Base-by-base conservation (phyloP, 2,797 vertebrate species). In the Syngnathus acus region DNA sequence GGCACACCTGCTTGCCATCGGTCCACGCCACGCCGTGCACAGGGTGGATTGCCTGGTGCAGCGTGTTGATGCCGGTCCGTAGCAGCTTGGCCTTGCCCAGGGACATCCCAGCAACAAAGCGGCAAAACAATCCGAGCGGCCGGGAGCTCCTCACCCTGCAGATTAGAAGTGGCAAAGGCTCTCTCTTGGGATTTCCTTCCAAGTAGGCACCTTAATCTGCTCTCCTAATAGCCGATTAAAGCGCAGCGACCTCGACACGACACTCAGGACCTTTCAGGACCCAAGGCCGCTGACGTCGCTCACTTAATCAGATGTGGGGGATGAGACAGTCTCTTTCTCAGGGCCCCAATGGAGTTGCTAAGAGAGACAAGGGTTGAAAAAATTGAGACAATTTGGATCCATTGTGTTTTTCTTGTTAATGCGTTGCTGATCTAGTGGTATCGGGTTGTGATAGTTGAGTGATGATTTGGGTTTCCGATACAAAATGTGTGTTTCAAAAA, bases 1-100 rank as follows among this genome's bases (percentile, higher is more conserved):
- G 85, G 67, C 93, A 91, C 59, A 99, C 94, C 77, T 95, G 97
- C 68, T 87, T 94, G 67, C 97, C 97, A 3, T 99, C 94, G 0
- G 97, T 99, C 97, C 97, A 99, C 2, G 93, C 94, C 11, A 99
- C 92, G 66, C 97, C 97, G 0, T 97, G 94, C 68, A 92, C 19
- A 0, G 95, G 95, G 78, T 99, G 97, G 65, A 97, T 80, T 59
- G 97, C 96, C 83, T 97, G 95, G 75, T 93, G 89, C 0, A 99
- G 88, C 1, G 91, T 89, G 66, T 99, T 99, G 78, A 97, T 86
- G n/a, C 96, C 95, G 0, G 92, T 94, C 87, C 95, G 91, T 64
- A 94, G 89, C 63, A 99, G 92, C 78, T 94, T 96, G 57, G 93
- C 95, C 79, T 95, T 94, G 67, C 97, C 97, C 66, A 99, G 82